A percentile compares a stretch with the other conserved stretches of the same genome.
Evolutionary conservation across 2,888 invertebrate species (phyloP).

Genomic region (Lochmaea crataegi): DNA sequence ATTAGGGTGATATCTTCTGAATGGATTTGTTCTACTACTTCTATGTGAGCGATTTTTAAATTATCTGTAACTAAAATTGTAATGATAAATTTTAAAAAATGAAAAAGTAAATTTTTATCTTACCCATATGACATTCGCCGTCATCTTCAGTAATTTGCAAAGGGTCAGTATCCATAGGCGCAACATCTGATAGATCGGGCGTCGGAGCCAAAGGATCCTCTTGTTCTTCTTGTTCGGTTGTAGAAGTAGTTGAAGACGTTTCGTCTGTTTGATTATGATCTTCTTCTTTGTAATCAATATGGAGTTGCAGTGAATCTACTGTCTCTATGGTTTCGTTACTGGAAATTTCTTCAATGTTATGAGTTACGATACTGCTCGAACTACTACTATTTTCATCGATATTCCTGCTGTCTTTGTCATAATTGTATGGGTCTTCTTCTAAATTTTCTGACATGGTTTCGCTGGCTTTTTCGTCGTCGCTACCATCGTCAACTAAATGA

Average conservation of each 20-base stretch:
- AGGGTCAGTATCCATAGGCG: conserved; percentile 47
- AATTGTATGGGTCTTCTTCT: conserved; percentile 46
- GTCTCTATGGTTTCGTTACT: conserved; percentile 53
- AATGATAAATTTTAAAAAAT: background rate
- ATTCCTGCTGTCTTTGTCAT: conserved; percentile 47
- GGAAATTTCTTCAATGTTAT: conserved; percentile 51
- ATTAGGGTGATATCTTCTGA: conserved; percentile 28
- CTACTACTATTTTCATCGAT: conserved; percentile 52
- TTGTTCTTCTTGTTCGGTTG: conserved; percentile 48
- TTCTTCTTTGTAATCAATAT: conserved; percentile 51
- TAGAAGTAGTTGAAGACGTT: conserved; percentile 51
- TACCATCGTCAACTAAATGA: conserved; percentile 43
- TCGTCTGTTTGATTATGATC: conserved; percentile 49
- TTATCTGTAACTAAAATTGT: conserved; percentile 24
- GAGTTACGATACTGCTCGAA: conserved; percentile 47
- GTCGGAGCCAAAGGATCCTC: conserved; percentile 50
- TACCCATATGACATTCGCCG: conserved; percentile 29
- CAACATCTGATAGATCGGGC: conserved; percentile 48
- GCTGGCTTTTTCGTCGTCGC: conserved; percentile 52
- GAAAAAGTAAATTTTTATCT: background rate
- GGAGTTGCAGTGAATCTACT: conserved; percentile 54
- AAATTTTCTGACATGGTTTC: conserved; percentile 48
- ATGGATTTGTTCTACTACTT: conserved; percentile 36
- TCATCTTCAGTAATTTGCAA: conserved; percentile 44
- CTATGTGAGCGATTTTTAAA: conserved; percentile 30